These are phyloP conservation scores for Drosophila pseudotakahashii DNA, from an alignment of 2,888 invertebrate genomes.

Conservation along the genomic window DNA sequence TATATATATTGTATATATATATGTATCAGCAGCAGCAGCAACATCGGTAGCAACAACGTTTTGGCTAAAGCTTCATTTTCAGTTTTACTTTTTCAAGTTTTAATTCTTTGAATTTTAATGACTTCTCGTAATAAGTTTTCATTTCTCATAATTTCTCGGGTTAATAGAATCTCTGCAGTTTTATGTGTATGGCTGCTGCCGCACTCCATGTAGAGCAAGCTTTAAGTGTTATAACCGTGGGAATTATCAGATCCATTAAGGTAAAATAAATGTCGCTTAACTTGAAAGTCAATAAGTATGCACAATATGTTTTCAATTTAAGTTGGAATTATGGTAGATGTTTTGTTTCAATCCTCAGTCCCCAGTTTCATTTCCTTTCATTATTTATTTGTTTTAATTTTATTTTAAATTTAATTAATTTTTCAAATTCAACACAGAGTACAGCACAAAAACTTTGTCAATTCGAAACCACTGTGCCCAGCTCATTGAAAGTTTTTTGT, in stretches of 20 bases:
- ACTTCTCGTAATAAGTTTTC: conserved; percentile 84
- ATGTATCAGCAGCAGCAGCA: neutral
- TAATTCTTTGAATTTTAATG: conserved; percentile 82
- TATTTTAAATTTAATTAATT: too few relatives aligned
- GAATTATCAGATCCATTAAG: neutral
- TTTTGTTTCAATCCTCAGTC: too few relatives aligned
- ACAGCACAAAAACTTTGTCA: neutral
- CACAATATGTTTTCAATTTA: too few relatives aligned
- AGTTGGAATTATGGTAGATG: too few relatives aligned
- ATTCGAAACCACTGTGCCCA: conserved; percentile 51
- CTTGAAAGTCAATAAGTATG: neutral
- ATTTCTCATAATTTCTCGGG: conserved; percentile 81
- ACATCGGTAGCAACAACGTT: conserved; percentile 22
- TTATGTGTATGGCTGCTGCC: conserved; percentile 33
- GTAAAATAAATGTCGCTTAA: neutral
- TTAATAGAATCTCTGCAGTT: conserved; percentile 75
- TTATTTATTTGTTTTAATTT: too few relatives aligned
- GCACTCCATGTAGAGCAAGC: conserved; percentile 48
- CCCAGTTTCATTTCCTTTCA: too few relatives aligned
- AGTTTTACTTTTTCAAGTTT: conserved; percentile 75
- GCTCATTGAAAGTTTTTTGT: conserved; percentile 58
- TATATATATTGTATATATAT: conserved; percentile 1
- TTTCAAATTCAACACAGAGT: too few relatives aligned
- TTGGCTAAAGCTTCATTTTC: conserved; percentile 62
- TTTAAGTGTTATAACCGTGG: conserved; percentile 62